Base-by-base conservation (phyloP, 2,888 invertebrate genomes). In the Catocala sponsa region DNA sequence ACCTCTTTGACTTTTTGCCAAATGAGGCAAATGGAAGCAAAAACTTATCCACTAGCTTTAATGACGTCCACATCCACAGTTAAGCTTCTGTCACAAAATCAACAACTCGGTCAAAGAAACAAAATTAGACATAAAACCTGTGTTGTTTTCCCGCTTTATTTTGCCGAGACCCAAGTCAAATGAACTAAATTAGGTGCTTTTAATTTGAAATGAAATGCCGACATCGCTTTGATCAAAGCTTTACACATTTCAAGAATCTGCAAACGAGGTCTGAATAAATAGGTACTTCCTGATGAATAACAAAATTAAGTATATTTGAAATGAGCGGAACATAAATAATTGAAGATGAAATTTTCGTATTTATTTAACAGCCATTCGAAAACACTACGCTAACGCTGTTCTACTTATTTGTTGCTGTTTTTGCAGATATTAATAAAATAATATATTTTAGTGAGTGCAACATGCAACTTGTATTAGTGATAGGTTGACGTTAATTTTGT, bases 201-300 rank as follows among this genome's bases (percentile, higher is more conserved):
- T 12, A 11, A 47, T 46, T 15, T 38, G 32, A 49, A 47, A 54
- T 52, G 52, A 52, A 38, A 44, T 10, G 12, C 44, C 7, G 25
- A n/a, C 13, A 15, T 13, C 35, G 44, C 38, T 55, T 55, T 55
- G 55, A 55, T 55, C 47, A 55, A 38, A 33, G 42, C 12, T 46
- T 46, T 32, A 6, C 33, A 46, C 2, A 10, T 35, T 35, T 13
- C 11, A 35, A 35, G 12, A 38, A 38, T 2, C 9, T 38, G 35
- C 35, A 38, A 9, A 52, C 43, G 41, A 42, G 25, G 35, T 38
- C 9, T 32, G 10, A 4, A 38, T 13, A 13, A 12, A 12, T 11
- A 51, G 15, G 15, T 15, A 38, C 15, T 51, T 51, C 11, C 51
- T 51, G 10, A 38, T 11, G 13, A 2, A 15, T 51, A 51, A 51